Percentiles rank a stretch among this genome's conserved stretches.
Conservation (phyloP, 2,888 invertebrate genomes). For the Rhamnusium bicolor region DNA sequence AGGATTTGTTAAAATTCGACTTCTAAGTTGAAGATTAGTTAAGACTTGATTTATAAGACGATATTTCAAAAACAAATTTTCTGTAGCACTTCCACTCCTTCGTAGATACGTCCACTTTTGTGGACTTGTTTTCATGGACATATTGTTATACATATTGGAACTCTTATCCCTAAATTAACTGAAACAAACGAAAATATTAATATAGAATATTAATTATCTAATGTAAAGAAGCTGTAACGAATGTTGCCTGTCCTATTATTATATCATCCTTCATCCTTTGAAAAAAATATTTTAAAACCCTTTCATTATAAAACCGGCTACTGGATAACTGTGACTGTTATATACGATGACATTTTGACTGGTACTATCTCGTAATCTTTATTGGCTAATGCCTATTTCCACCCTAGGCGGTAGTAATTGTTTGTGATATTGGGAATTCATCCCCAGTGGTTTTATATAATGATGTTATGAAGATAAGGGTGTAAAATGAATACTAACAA, state of each 20-base stretch:
- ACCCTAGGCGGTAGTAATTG: conserved; percentile 43
- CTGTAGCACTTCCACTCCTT: too few species aligned
- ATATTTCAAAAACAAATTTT: too few species aligned
- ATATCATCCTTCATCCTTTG: background rate
- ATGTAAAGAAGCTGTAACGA: too few species aligned
- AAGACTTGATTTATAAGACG: too few species aligned
- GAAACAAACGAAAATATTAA: too few species aligned
- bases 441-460: conserved; percentile 38
- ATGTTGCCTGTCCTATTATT: background rate
- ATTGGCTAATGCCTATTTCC: conserved; percentile 44
- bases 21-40: too few species aligned
- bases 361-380: conserved; percentile 44
- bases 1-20: too few species aligned
- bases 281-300: background rate
- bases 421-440: conserved; percentile 40
- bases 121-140: too few species aligned
- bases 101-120: too few species aligned
- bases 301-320: background rate
- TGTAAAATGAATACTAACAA: background rate
- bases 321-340: conserved; percentile 28
- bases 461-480: conserved; percentile 13
- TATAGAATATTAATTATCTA: too few species aligned
- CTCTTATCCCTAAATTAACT: too few species aligned
- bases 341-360: conserved; percentile 39
- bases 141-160: too few species aligned